These are phyloP conservation scores for Hycleus phaleratus DNA, from an alignment of 1,140 invertebrate genomes.

Conservation along the genomic window DNA sequence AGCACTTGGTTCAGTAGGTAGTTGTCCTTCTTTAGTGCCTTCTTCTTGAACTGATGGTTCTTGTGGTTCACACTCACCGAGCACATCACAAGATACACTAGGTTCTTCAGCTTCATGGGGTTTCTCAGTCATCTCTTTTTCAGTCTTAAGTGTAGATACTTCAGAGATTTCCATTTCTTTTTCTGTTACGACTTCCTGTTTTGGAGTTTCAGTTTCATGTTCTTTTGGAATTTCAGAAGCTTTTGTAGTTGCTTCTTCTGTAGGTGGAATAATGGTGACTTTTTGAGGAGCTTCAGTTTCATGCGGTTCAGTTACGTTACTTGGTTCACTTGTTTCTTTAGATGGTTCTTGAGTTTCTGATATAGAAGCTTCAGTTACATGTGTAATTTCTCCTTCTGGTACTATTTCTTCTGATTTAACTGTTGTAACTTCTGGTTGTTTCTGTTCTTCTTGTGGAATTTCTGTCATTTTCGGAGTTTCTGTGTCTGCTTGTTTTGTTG, in stretches of 20 bases:
- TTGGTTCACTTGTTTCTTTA: not conserved
- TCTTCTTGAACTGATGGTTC: not conserved
- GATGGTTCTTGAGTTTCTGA: conserved; percentile 1
- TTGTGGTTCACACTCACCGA: not conserved
- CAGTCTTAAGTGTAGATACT: no score
- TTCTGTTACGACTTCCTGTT: not conserved
- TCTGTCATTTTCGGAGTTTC: conserved; percentile 1
- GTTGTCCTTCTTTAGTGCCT: not conserved
- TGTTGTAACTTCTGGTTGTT: not conserved
- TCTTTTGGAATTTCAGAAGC: not conserved
- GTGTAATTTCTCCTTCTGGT: conserved; percentile 13
- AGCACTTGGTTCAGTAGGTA: not conserved
- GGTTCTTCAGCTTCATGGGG: no score
- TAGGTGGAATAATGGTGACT: not conserved
- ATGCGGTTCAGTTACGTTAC: no score
- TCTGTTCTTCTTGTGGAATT: not conserved
- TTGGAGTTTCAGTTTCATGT: not conserved
- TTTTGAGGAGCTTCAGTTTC: conserved; percentile 3
- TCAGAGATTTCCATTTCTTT: conserved; percentile 1
- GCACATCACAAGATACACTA: no score
- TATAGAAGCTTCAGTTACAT: conserved; percentile 1
- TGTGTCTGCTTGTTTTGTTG: conserved; percentile 1
- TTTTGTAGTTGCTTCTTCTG: not conserved
- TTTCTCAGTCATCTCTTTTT: no score
- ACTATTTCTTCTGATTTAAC: not conserved